Evolutionary conservation across 35 echinoderm and acorn worm genomes (phyloP).

Genomic region (Diadema setosum): DNA sequence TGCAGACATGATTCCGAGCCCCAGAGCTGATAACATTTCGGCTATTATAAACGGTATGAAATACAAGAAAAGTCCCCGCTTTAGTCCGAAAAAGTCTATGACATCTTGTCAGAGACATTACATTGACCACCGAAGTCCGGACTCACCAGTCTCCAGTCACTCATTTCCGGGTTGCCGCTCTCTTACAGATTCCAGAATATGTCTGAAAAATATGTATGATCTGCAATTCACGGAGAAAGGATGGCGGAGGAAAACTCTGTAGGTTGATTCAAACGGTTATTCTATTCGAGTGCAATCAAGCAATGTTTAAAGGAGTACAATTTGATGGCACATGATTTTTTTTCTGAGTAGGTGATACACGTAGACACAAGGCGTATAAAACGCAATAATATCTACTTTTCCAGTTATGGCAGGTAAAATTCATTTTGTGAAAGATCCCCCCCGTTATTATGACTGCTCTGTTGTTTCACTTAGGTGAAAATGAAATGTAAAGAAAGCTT

Average conservation of each 20-base stretch:
- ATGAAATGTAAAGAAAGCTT: too few species aligned
- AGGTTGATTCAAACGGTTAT: too few species aligned
- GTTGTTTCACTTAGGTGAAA: too few species aligned
- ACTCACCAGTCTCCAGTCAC: background rate
- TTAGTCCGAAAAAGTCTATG: background rate
- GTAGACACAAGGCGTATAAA: too few species aligned
- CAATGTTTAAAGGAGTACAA: too few species aligned
- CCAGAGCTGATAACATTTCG: background rate
- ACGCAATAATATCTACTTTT: too few species aligned
- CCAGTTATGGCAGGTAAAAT: too few species aligned
- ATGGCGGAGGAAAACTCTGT: conserved; percentile 13
- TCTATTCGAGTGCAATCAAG: too few species aligned
- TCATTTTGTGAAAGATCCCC: too few species aligned
- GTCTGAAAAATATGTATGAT: background rate
- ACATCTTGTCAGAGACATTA: background rate
- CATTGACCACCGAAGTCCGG: background rate
- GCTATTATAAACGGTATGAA: background rate
- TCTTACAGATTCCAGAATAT: background rate
- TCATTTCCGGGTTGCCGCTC: background rate
- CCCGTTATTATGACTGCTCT: too few species aligned
- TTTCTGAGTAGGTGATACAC: too few species aligned
- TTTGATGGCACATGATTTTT: too few species aligned
- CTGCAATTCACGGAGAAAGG: background rate
- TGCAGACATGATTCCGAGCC: background rate
- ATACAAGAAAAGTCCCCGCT: background rate